Conservation (phyloP, 2,113 vertebrate species). For the Rafetus swinhoei region DNA sequence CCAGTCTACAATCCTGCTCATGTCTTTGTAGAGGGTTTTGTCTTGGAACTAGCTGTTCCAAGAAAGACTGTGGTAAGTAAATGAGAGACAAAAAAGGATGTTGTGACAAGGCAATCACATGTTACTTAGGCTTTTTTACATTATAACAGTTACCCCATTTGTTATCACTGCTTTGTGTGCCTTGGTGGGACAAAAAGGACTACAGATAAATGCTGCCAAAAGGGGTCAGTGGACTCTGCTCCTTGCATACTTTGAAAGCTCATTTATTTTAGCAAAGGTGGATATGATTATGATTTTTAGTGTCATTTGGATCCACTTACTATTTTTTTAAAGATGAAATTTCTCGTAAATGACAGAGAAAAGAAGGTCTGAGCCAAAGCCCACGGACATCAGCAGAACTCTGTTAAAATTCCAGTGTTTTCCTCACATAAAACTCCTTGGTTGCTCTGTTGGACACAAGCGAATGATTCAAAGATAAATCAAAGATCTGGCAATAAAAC, state of each 20-base stretch:
- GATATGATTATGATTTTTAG: background rate
- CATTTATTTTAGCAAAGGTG: no score
- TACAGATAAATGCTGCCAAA: background rate
- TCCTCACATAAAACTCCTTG: background rate
- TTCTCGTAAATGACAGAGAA: background rate
- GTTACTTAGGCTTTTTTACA: background rate
- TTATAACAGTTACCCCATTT: rapidly evolving
- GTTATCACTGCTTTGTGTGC: background rate
- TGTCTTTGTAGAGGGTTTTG: background rate
- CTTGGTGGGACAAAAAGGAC: background rate
- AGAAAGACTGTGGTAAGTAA: background rate
- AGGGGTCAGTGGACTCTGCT: background rate
- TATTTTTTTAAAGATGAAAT: background rate
- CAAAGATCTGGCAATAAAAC: conserved; percentile 9
- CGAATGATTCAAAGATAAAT: conserved; percentile 27
- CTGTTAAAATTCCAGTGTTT: background rate
- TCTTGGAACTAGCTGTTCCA: rapidly evolving
- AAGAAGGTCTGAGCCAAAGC: background rate
- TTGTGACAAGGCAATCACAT: background rate
- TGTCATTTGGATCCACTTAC: background rate
- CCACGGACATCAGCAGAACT: background rate
- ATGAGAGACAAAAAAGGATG: no score
- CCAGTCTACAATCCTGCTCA: background rate
- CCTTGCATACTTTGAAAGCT: background rate
- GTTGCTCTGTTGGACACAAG: background rate